Percentiles rank a stretch among this genome's conserved stretches.
These are phyloP conservation scores for Apis florea DNA, from an alignment of 1,140 invertebrate species.

Conservation along the genomic window DNA sequence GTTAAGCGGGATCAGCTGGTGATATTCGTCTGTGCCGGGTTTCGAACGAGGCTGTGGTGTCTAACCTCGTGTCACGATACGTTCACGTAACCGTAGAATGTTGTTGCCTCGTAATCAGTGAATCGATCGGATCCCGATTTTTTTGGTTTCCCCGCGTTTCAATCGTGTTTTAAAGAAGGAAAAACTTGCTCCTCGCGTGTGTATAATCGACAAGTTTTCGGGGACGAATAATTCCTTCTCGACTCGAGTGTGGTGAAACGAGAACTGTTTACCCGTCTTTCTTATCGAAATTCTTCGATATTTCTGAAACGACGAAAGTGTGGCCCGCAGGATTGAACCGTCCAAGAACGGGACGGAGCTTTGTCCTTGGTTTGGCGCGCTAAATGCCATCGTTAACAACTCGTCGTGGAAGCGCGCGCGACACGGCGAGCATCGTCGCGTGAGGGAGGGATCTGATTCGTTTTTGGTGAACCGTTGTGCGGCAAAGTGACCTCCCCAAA, in stretches of 20 bases:
- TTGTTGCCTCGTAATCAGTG: too few relatives aligned
- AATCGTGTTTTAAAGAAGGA: too few relatives aligned
- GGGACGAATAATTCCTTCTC: neutral
- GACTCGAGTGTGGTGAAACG: conserved; percentile 4
- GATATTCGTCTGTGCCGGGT: too few relatives aligned
- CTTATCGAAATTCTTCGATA: neutral
- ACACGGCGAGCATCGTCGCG: neutral
- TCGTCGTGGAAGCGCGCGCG: neutral
- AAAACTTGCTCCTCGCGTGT: too few relatives aligned
- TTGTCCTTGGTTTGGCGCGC: neutral
- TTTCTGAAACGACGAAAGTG: neutral
- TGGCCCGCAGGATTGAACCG: neutral
- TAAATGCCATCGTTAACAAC: neutral
- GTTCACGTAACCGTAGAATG: too few relatives aligned
- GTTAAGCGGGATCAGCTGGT: neutral
- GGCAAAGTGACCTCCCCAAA: conserved; percentile 74
- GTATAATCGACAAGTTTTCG: too few relatives aligned
- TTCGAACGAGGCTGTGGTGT: too few relatives aligned
- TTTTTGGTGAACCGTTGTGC: conserved; percentile 50
- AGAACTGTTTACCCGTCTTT: neutral
- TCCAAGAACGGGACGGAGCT: neutral
- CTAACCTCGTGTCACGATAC: too few relatives aligned
- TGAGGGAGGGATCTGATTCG: conserved; percentile 24
- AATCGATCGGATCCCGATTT: too few relatives aligned
- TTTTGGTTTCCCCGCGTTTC: too few relatives aligned